These are phyloP conservation scores for Uromys caudimaculatus DNA, from an alignment of 2,797 vertebrate species.

Conservation along the genomic window DNA sequence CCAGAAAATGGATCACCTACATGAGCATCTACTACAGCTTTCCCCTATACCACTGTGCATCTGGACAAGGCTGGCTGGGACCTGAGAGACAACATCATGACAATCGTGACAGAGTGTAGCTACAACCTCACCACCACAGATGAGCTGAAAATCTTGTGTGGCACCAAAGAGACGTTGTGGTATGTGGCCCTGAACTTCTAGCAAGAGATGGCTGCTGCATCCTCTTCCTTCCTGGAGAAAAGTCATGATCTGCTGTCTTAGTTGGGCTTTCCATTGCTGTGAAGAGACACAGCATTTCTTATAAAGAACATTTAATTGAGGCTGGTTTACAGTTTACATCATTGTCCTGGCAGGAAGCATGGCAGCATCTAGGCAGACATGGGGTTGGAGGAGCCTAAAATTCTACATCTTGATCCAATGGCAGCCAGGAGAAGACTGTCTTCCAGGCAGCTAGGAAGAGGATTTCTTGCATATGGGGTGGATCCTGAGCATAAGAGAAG, in stretches of 20 bases:
- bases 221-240: neutral
- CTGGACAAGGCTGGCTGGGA: neutral
- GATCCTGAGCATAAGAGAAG: neutral
- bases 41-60: neutral
- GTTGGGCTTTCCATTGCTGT: neutral
- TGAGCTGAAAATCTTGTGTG: neutral
- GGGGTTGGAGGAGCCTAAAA: neutral
- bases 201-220: neutral
- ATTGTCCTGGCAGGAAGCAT: neutral
- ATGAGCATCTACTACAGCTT: neutral
- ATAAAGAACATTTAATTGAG: neutral
- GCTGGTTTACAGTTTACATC: neutral
- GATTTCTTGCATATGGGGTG: neutral
- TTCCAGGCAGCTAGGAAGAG: neutral
- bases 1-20: too few species aligned
- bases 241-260: neutral
- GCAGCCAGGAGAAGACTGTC: neutral
- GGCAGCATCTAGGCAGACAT: neutral
- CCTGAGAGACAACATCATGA: neutral
- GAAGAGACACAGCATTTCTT: neutral
- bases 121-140: neutral
- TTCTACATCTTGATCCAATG: neutral
- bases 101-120: neutral
- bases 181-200: neutral
- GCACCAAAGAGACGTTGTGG: neutral